Conservation (phyloP, 2,113 vertebrate species). For the Patagioenas fasciata region DNA sequence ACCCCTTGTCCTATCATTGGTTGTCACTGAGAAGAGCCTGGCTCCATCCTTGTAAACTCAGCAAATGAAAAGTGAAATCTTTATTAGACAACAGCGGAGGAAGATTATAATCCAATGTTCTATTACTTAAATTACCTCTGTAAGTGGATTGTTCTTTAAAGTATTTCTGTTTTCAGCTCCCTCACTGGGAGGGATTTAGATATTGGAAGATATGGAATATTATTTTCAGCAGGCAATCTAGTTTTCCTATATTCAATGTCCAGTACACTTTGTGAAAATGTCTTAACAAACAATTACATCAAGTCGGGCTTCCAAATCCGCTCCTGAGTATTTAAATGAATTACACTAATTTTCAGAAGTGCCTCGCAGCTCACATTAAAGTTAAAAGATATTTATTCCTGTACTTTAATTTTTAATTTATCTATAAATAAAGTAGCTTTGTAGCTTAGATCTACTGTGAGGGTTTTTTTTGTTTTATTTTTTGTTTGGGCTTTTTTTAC, state of each 20-base stretch:
- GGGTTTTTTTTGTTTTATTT: neutral
- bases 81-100: neutral
- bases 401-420: neutral
- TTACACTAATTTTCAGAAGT: slow-evolving; percentile 37
- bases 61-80: neutral
- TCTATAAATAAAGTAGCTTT: neutral
- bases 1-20: no score
- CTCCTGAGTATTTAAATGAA: slow-evolving; percentile 5
- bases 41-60: neutral
- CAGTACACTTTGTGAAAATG: neutral
- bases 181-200: neutral
- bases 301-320: neutral
- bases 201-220: neutral
- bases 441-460: neutral
- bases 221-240: slow-evolving; percentile 27
- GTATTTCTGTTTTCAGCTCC: slow-evolving; percentile 8
- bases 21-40: no score
- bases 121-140: slow-evolving; percentile 9
- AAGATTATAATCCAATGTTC: neutral
- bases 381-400: neutral
- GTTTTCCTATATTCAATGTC: neutral
- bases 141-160: neutral
- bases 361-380: neutral
- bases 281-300: neutral
- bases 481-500: neutral